A percentile compares a stretch with the other conserved stretches of the same genome.
Evolutionary conservation across 2,888 invertebrate species (phyloP).

Genomic region (Apamea anceps): DNA sequence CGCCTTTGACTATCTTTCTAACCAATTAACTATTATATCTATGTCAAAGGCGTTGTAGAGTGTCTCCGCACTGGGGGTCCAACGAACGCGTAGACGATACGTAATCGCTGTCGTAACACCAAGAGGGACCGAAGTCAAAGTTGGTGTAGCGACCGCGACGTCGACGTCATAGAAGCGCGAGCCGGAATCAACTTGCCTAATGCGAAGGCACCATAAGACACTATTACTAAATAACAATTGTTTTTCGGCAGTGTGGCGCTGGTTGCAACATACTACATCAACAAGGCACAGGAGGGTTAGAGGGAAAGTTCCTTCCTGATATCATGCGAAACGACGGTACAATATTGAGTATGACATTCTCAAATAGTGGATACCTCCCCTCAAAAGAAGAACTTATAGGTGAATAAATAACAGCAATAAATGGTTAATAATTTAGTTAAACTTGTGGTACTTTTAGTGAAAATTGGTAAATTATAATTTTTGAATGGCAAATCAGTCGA

Average conservation of each 20-base stretch:
- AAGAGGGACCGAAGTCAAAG: background rate
- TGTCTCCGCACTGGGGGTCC: conserved; percentile 22
- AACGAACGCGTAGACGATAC: background rate
- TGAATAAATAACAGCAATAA: background rate
- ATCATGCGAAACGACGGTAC: background rate
- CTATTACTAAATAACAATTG: conserved; percentile 26
- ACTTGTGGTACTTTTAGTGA: conserved; percentile 31
- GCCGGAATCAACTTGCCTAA: background rate
- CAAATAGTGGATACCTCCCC: background rate
- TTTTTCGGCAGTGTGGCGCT: conserved; percentile 60
- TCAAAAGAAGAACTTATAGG: background rate
- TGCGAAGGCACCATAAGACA: conserved; percentile 13
- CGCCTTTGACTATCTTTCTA: conserved; percentile 23
- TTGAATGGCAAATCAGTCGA: background rate
- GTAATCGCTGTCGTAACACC: background rate
- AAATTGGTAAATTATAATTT: background rate
- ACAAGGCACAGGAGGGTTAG: conserved; percentile 22
- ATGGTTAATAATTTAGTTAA: background rate
- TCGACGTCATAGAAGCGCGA: background rate
- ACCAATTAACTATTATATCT: conserved; percentile 4
- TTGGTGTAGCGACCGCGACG: background rate
- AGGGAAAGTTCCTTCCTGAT: background rate
- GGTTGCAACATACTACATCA: conserved; percentile 55
- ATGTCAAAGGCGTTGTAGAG: conserved; percentile 21
- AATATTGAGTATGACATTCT: background rate